These are phyloP conservation scores for Erythrocercus mccallii DNA, from an alignment of 2,113 vertebrate genomes.

Conservation along the genomic window DNA sequence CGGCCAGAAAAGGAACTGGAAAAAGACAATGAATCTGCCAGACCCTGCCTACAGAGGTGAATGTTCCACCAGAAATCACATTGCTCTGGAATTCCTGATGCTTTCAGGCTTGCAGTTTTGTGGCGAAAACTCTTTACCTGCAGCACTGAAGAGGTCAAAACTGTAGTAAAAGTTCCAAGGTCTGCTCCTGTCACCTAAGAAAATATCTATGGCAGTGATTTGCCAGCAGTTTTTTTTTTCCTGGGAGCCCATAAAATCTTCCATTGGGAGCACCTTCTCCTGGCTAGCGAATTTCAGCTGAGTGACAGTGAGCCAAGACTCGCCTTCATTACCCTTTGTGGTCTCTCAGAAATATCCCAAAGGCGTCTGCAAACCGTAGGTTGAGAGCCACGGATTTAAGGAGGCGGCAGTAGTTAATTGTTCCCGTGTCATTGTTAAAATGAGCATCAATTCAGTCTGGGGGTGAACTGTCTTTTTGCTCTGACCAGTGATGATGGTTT, in stretches of 20 bases:
- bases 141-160: background rate
- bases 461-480: background rate
- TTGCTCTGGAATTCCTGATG: background rate
- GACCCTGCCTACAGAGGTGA: background rate
- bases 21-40: slow-evolving; percentile 15
- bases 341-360: background rate
- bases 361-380: background rate
- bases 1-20: background rate
- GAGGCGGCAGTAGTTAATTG: slow-evolving; percentile 17
- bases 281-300: background rate
- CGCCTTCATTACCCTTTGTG: background rate
- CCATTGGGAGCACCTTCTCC: background rate
- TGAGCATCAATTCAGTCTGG: slow-evolving; percentile 7
- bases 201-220: background rate
- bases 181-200: background rate
- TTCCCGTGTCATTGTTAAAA: slow-evolving; percentile 4
- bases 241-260: background rate
- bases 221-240: background rate
- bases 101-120: background rate
- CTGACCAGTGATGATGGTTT: slow-evolving; percentile 20
- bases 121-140: background rate
- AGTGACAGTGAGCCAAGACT: background rate
- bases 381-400: background rate
- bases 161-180: background rate
- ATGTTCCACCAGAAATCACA: slow-evolving; percentile 9